Percentiles rank a stretch among this genome's conserved stretches.
Evolutionary conservation across 2,888 invertebrate species (phyloP).

Genomic region (Autographa pulchrina): DNA sequence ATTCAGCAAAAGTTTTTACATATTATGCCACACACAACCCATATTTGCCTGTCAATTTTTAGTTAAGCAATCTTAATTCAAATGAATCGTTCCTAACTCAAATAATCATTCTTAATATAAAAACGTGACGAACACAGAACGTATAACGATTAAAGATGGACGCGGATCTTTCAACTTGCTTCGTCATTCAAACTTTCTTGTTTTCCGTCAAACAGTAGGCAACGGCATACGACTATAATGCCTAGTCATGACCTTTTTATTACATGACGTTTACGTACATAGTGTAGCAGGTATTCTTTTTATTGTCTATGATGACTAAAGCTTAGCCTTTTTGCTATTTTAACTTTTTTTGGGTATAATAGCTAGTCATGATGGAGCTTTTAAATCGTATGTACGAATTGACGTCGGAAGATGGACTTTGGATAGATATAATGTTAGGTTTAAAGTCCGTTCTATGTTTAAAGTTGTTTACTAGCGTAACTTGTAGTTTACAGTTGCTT

Average conservation of each 20-base stretch:
- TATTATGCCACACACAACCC: too few species aligned
- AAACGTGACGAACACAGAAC: not conserved
- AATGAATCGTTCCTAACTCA: slow-evolving; percentile 1
- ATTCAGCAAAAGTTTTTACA: not conserved
- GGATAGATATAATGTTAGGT: not conserved
- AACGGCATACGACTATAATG: not conserved
- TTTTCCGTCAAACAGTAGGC: slow-evolving; percentile 6
- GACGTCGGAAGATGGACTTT: not conserved
- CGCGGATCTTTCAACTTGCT: not conserved
- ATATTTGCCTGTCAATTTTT: not conserved
- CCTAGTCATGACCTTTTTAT: slow-evolving; percentile 6
- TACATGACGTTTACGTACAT: not conserved
- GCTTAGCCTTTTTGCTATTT: not conserved
- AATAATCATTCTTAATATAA: slow-evolving; percentile 8
- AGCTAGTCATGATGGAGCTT: not conserved
- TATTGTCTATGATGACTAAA: not conserved
- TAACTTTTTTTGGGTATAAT: not conserved
- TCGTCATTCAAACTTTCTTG: slow-evolving; percentile 6
- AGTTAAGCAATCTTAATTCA: slow-evolving; percentile 1
- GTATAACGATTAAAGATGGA: not conserved
- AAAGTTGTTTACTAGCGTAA: not conserved
- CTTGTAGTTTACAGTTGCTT: not conserved
- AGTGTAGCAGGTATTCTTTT: not conserved
- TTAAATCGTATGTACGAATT: not conserved
- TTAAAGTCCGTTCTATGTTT: not conserved